Percentiles rank a stretch among this genome's conserved stretches.
phyloP scores from a whole-genome alignment of 1,140 invertebrate genomes.

The Bombus polaris region DNA sequence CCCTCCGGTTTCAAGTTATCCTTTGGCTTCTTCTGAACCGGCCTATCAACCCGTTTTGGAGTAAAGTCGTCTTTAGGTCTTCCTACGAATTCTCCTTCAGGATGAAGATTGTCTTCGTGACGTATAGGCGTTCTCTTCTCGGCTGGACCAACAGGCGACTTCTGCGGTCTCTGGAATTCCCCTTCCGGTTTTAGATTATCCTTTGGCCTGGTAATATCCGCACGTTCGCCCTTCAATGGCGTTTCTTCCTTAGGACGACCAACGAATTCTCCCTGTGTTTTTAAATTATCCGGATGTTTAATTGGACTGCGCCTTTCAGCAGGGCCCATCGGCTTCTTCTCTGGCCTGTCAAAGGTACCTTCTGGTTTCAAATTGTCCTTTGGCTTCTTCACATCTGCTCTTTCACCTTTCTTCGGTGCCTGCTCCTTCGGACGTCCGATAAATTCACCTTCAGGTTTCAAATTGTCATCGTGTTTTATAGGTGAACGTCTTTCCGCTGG shows the following conservation, averaged over 20 bases:
- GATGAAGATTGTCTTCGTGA: conserved; percentile 80
- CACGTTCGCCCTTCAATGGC: conserved; percentile 58
- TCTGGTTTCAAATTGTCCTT: conserved; percentile 84
- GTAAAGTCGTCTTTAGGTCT: conserved; percentile 83
- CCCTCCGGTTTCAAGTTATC: conserved; percentile 87
- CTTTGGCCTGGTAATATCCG: conserved; percentile 73
- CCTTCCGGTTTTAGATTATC: conserved; percentile 84
- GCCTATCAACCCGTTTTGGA: too few relatives aligned
- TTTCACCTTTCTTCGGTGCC: conserved; percentile 79
- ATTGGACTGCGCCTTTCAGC: conserved; percentile 78
- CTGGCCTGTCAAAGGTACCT: conserved; percentile 83
- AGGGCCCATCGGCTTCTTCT: conserved; percentile 77
- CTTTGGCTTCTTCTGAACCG: conserved; percentile 80
- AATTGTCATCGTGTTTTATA: conserved; percentile 82
- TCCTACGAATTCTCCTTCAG: conserved; percentile 83
- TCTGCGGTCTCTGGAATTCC: conserved; percentile 81
- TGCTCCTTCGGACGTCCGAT: conserved; percentile 72
- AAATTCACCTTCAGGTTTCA: conserved; percentile 84
- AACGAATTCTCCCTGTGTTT: conserved; percentile 83
- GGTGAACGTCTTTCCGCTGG: conserved; percentile 82
- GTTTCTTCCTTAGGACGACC: conserved; percentile 72
- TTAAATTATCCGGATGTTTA: conserved; percentile 76
- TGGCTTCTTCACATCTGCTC: conserved; percentile 79
- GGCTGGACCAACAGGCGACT: conserved; percentile 64
- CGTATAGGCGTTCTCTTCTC: conserved; percentile 78